phyloP scores from a whole-genome alignment of 1,140 invertebrate genomes.

The Neocloeon triangulifer region DNA sequence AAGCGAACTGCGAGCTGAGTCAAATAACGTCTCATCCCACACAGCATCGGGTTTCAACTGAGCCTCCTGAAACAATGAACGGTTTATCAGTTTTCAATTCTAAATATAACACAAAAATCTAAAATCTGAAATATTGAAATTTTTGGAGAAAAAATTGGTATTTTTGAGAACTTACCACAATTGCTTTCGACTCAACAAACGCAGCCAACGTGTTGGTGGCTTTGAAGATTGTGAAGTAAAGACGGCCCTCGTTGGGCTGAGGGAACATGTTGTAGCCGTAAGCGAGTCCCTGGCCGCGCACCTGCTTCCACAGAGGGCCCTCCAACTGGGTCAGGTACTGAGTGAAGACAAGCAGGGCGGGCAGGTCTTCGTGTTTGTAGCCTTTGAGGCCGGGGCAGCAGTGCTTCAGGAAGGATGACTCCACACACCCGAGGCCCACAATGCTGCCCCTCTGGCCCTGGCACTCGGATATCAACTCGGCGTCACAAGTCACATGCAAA shows the following conservation, averaged over 20 bases:
- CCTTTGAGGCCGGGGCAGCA: constrained; percentile 34
- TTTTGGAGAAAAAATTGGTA: neutral
- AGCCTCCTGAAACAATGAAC: constrained; percentile 26
- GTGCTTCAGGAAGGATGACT: constrained; percentile 53
- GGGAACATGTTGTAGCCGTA: constrained; percentile 46
- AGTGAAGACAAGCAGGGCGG: constrained; percentile 51
- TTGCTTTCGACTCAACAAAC: constrained; percentile 48
- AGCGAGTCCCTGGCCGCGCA: constrained; percentile 63
- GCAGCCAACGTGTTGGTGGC: constrained; percentile 52
- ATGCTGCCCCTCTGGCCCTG: constrained; percentile 19
- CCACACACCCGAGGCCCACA: constrained; percentile 59
- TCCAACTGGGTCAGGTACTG: constrained; percentile 74
- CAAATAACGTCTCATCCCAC: constrained; percentile 51
- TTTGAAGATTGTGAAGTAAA: constrained; percentile 46
- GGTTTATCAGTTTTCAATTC: constrained; percentile 1
- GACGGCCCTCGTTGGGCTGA: constrained; percentile 37
- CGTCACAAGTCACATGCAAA: constrained; percentile 24
- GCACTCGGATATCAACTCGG: constrained; percentile 14
- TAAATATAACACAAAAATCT: constrained; percentile 3
- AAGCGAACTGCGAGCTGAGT: constrained; percentile 61
- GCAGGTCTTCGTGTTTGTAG: constrained; percentile 36
- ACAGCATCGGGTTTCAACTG: constrained; percentile 30
- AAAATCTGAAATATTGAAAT: neutral
- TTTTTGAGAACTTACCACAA: constrained; percentile 46
- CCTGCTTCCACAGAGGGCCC: constrained; percentile 70